Evolutionary conservation across 2,113 vertebrate species (phyloP).

Genomic region (Elephantulus edwardii): DNA sequence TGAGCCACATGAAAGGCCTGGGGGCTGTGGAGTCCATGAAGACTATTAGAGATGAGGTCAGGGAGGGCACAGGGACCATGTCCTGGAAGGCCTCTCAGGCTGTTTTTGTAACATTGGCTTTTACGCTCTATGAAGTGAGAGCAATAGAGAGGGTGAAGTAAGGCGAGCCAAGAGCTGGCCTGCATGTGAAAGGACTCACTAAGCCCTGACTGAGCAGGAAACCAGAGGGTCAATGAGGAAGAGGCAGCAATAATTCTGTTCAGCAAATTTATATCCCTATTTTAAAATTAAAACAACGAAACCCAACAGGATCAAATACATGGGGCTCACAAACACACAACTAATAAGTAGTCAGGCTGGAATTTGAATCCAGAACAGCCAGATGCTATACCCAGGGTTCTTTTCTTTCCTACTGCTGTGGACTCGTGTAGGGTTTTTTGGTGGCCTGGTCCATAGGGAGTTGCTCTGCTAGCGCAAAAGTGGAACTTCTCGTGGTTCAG

Average conservation of each 20-base stretch:
- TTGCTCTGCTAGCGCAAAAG: too few relatives aligned
- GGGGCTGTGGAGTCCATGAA: background rate
- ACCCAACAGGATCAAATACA: background rate
- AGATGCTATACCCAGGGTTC: background rate
- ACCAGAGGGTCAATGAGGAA: background rate
- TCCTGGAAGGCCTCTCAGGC: background rate
- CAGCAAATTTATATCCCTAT: background rate
- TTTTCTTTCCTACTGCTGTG: background rate
- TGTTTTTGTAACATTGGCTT: background rate
- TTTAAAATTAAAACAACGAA: background rate
- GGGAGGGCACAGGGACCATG: background rate
- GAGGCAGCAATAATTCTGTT: too few relatives aligned
- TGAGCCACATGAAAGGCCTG: background rate
- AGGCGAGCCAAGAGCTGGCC: background rate
- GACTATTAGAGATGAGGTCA: background rate
- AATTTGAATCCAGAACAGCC: background rate
- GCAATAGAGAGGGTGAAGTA: background rate
- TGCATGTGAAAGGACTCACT: background rate
- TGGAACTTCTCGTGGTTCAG: too few relatives aligned
- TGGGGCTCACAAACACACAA: background rate
- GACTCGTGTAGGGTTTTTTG: background rate
- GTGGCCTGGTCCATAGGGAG: too few relatives aligned
- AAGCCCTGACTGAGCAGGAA: background rate
- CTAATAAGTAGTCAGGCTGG: background rate
- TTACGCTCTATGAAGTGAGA: background rate